Conservation (phyloP, 2,888 invertebrate genomes). For the Drosophila atroscutellata region DNA sequence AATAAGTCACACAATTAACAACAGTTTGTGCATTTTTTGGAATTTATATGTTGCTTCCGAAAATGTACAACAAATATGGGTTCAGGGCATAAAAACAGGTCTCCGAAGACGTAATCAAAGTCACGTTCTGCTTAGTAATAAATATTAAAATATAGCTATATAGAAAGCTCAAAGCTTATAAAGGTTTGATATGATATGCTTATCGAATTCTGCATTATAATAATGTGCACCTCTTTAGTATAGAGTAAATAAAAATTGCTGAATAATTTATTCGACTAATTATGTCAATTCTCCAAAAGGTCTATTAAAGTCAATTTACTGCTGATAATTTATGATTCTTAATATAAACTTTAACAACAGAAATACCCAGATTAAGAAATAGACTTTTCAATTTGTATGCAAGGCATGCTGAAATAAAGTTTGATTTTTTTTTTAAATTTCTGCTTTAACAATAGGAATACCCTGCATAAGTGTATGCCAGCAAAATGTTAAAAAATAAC, state of each 20-base stretch:
- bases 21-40: slow-evolving; percentile 4
- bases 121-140: background rate
- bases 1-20: slow-evolving; percentile 58
- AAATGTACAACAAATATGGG: slow-evolving; percentile 13
- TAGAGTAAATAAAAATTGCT: background rate
- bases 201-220: background rate
- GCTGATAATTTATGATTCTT: background rate
- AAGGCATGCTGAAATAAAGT: background rate
- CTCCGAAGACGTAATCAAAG: background rate
- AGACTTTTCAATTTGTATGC: background rate
- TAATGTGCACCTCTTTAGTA: no score
- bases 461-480: background rate
- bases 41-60: slow-evolving; percentile 39
- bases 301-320: background rate
- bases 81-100: background rate
- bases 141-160: background rate
- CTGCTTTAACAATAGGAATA: background rate
- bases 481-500: slow-evolving; percentile 39
- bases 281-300: background rate
- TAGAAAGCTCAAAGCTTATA: background rate
- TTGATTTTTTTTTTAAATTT: background rate
- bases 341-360: background rate
- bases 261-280: background rate
- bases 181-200: background rate
- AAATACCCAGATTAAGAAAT: background rate